Percentiles rank a stretch among this genome's conserved stretches.
Evolutionary conservation across 2,113 vertebrate genomes (phyloP).

Genomic region (Toxostoma redivivum): DNA sequence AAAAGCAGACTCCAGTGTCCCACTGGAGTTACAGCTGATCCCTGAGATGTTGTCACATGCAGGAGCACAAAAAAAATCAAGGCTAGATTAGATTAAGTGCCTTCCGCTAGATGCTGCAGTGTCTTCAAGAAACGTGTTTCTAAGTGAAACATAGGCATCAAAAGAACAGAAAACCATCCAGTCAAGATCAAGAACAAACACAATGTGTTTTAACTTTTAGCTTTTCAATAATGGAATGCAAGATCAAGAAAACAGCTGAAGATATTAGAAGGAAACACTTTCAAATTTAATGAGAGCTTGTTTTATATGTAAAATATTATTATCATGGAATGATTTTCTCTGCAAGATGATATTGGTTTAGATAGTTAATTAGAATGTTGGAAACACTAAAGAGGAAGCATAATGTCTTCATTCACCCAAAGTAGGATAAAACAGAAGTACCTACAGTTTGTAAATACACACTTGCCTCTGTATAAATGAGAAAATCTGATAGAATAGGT

Average conservation of each 20-base stretch:
- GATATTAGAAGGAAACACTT: not conserved
- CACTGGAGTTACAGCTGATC: not conserved
- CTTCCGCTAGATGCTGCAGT: not conserved
- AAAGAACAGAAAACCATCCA: not conserved
- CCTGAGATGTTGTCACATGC: fast-evolving
- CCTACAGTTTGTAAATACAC: not conserved
- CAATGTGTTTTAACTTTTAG: not conserved
- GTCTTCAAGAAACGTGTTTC: not conserved
- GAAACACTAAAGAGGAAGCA: not conserved
- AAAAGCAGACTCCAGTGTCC: not conserved
- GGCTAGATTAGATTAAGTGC: not conserved
- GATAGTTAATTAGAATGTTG: not conserved
- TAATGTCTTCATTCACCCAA: not conserved
- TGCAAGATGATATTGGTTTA: not conserved
- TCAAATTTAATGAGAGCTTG: not conserved
- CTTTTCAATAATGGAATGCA: not conserved
- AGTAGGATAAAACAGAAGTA: not conserved
- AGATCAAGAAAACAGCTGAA: not conserved
- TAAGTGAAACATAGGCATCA: not conserved
- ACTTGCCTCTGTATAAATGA: not conserved
- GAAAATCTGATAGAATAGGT: not conserved
- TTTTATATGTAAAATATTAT: not conserved
- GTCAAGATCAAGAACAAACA: not conserved
- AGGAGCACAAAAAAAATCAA: not conserved
- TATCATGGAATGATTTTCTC: not conserved